Evolutionary conservation across 2,113 vertebrate genomes (phyloP), one percentile per base, ranked within the genome.

Genomic region (Pygoscelis antarcticus): DNA sequence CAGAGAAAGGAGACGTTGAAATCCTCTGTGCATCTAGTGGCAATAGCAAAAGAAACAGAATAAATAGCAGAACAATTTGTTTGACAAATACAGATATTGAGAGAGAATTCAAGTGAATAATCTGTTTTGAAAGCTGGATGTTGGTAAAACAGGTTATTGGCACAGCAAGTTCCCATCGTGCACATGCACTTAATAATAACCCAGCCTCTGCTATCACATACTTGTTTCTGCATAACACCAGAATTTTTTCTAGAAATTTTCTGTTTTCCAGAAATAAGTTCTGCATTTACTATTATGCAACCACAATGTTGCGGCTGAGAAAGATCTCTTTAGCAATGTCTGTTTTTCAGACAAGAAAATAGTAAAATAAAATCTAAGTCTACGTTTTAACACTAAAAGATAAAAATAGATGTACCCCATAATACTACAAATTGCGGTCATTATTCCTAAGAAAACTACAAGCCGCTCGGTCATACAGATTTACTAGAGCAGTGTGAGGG

Each of bases 391-490:
- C 18, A 78, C 40, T 11, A 49, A 19, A 36, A 47, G 16, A 32
- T 16, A n/a, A 66, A 72, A 58, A 52, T 30, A 9, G 3, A 12
- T 5, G 10, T 42, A 23, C 13, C 30, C 7, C 49, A 16, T 66
- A 60, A 61, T 15, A 12, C n/a, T 47, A 38, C 11, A 14, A 42
- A 55, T 16, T 42, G 19, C 10, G 4, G 16, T 36, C n/a, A 36
- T 42, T 72, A 40, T 54, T 66, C 13, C 29, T 29, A 52, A n/a
- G 36, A 46, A 71, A 40, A 58, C 30, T 40, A n/a, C 29, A 16
- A 42, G 25, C 30, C 2, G 0, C 7, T 40, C n/a, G 25, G 46
- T 52, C 32, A 29, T 20, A 36, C 1, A 2, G 38, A 19, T 55
- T 87, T 58, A 26, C 34, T 11, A 14, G 34, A 62, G 38, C 29